Percentiles rank a stretch among this genome's conserved stretches.
Conservation (phyloP, 2,113 vertebrate species). For the Sander lucioperca region DNA sequence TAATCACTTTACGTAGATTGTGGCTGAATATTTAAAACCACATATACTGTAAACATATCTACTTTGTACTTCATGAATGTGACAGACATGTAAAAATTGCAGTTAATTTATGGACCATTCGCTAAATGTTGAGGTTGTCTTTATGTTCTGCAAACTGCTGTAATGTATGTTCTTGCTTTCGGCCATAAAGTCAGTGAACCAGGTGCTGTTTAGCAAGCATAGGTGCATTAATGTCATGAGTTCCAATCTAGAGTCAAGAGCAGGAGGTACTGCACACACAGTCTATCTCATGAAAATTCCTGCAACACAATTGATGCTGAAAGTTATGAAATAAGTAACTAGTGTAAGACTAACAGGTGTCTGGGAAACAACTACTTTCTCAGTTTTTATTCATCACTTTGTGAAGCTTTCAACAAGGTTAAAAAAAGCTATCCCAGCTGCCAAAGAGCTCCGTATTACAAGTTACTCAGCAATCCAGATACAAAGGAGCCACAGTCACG, state of each 20-base stretch:
- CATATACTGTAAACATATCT: neutral
- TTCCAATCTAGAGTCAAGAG: neutral
- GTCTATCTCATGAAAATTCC: neutral
- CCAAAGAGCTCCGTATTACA: neutral
- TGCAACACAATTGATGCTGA: neutral
- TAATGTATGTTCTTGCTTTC: neutral
- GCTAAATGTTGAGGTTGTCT: neutral
- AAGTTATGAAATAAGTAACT: neutral
- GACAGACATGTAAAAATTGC: neutral
- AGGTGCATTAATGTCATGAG: neutral
- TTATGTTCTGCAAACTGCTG: neutral
- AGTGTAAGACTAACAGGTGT: constrained; percentile 1
- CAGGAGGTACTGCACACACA: neutral
- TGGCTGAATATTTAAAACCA: neutral
- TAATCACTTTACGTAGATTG: neutral
- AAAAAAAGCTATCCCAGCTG: constrained; percentile 23
- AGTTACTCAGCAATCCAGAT: constrained; percentile 45
- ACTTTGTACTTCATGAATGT: neutral
- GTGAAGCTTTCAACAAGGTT: constrained; percentile 15
- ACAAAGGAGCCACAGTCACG: constrained; percentile 39
- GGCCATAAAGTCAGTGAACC: neutral
- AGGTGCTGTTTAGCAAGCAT: neutral
- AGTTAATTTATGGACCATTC: neutral
- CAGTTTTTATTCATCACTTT: constrained; percentile 18
- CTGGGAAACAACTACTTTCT: constrained; percentile 4